Conservation (phyloP, 2,113 vertebrate genomes). For the Dicerorhinus sumatrensis region DNA sequence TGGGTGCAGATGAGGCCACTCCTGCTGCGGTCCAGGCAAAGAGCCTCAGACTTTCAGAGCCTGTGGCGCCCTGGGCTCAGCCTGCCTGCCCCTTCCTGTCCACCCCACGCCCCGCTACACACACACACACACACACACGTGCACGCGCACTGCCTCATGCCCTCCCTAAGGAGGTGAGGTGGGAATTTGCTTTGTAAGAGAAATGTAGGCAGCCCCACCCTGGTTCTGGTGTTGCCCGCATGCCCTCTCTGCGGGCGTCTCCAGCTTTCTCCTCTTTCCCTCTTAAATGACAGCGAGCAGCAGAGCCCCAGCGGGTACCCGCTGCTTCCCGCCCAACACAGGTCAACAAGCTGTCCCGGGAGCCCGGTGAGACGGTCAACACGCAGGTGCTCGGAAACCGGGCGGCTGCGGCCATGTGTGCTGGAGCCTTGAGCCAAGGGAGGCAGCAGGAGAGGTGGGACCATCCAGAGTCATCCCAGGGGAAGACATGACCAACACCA, state of each 20-base stretch:
- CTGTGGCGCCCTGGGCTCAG: background rate
- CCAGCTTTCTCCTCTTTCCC: too few species aligned
- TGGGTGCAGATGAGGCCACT: background rate
- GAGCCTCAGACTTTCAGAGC: too few species aligned
- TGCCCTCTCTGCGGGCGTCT: too few species aligned
- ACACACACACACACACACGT: background rate
- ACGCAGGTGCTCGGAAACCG: too few species aligned
- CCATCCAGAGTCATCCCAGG: background rate
- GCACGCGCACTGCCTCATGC: background rate
- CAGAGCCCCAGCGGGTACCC: accelerated
- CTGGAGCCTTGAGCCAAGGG: background rate
- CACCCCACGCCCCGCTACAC: background rate
- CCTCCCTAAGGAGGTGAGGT: background rate
- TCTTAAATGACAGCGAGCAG: background rate
- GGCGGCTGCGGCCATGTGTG: accelerated
- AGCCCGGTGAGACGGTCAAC: background rate
- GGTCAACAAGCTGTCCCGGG: accelerated
- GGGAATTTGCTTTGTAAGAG: background rate
- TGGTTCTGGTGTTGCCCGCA: background rate
- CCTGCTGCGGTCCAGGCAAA: background rate
- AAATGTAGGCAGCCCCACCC: too few species aligned
- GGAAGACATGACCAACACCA: background rate
- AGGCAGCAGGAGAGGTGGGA: background rate
- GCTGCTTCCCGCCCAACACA: accelerated
- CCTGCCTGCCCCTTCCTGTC: background rate